Evolutionary conservation across 2,888 invertebrate genomes (phyloP).

Genomic region (Platycheirus rosarum): DNA sequence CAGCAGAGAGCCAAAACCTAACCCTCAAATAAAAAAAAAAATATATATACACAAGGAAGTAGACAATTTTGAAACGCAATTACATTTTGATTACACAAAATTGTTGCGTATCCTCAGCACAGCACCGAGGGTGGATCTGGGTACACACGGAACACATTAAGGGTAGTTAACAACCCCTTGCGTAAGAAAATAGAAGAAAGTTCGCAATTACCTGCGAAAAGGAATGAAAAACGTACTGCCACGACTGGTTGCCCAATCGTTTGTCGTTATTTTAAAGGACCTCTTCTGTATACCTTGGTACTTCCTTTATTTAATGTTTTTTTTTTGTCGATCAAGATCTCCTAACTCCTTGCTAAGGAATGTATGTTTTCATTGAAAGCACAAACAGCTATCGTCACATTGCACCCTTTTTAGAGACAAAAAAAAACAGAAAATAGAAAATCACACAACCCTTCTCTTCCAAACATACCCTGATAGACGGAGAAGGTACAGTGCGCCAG

Average conservation of each 20-base stretch:
- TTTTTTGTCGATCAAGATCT: conserved; percentile 1
- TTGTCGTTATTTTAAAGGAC: conserved; percentile 38
- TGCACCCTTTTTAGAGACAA: conserved; percentile 38
- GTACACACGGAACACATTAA: conserved; percentile 3
- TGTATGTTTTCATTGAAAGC: conserved; percentile 43
- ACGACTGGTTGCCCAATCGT: conserved; percentile 57
- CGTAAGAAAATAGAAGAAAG: conserved; percentile 46
- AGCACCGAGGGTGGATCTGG: not conserved
- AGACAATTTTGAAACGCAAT: conserved; percentile 70
- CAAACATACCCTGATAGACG: not conserved
- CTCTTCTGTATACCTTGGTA: not conserved
- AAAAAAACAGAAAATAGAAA: conserved; percentile 13
- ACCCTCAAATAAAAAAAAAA: conserved; percentile 44
- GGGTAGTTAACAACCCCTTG: conserved; percentile 49
- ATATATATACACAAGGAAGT: conserved; percentile 63
- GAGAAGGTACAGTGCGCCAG: too few species aligned
- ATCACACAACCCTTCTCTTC: conserved; percentile 46
- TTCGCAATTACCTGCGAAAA: conserved; percentile 59
- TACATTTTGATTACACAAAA: conserved; percentile 72
- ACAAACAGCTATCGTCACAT: conserved; percentile 51
- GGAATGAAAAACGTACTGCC: conserved; percentile 5
- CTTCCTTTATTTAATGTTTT: not conserved
- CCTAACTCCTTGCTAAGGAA: conserved; percentile 32
- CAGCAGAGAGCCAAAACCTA: conserved; percentile 36
- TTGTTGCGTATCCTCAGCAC: conserved; percentile 68